These are phyloP conservation scores for Cabera pusaria DNA, from an alignment of 2,888 invertebrate species.

Conservation along the genomic window DNA sequence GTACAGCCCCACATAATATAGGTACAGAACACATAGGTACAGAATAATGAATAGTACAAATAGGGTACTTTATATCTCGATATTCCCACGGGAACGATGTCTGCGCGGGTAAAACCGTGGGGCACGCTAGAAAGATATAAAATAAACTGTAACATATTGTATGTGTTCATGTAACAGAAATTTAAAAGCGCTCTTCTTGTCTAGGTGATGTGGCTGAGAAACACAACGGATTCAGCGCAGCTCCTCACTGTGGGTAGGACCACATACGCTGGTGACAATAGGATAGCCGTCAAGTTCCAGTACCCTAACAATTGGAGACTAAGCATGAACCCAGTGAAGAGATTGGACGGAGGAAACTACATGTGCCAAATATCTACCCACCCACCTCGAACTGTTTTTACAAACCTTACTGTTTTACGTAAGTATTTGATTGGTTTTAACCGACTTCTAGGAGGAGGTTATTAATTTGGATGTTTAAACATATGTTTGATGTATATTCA, in stretches of 20 bases:
- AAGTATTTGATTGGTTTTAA: constrained; percentile 66
- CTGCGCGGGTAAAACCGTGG: no score
- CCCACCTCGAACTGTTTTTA: constrained; percentile 89
- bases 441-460: no score
- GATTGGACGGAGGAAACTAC: constrained; percentile 88
- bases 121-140: no score
- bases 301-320: constrained; percentile 89
- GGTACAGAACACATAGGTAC: no score
- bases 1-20: no score
- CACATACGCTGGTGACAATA: constrained; percentile 85
- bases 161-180: no score
- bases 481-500: no score
- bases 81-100: no score
- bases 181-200: constrained; percentile 2
- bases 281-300: constrained; percentile 86
- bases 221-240: constrained; percentile 85
- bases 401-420: constrained; percentile 90
- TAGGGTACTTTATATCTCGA: no score
- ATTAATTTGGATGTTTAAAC: no score
- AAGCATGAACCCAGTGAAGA: constrained; percentile 87
- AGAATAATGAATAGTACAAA: no score
- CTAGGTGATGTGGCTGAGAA: constrained; percentile 88
- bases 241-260: constrained; percentile 86
- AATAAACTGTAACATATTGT: no score
- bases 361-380: constrained; percentile 93